Base-by-base conservation (phyloP, 2,888 invertebrate genomes). In the Bellardia pandia region DNA sequence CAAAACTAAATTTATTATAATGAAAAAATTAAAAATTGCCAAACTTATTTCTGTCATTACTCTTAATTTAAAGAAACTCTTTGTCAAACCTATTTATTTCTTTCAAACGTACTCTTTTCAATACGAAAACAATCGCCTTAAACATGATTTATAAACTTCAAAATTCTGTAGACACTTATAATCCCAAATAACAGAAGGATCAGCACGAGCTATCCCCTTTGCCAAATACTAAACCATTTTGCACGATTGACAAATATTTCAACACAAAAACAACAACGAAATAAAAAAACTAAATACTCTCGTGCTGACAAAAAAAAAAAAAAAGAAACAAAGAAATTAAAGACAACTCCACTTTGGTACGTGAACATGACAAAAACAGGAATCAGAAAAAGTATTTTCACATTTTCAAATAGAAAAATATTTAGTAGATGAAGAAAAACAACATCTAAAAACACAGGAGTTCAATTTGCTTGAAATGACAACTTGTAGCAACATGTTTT, bases 401-500 rank as follows among this genome's bases (percentile, higher is more conserved):
- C 58, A 75, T 16, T 48, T 58, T 60, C 14, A 33, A 40, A 62
- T 9, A 48, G 0, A 58, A 76, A 75, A 45, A 45, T 45, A 45
- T 45, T 45, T 45, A 45, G 45, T 33, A 60, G 23, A 60, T 56
- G 62, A 56, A 83, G 48, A 58, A 45, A 64, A 69, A 7, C 9
- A 40, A 30, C 2, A 13, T 42, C 14, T 30, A 62, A 33, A n/a
- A 80, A 48, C 33, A 3, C 62, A 4, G 16, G 48, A 66, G 83
- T 85, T 74, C 85, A 78, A 86, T 86, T 75, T 83, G 69, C 68
- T 82, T 75, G 45, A 78, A 82, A 86, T 86, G 78, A 82, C 78
- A 82, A 82, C 62, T 75, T 82, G 74, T 86, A 78, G 82, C 83
- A 83, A 78, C 71, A 83, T 83, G 86, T 86, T 86, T 86, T 79